Percentiles rank a stretch among this genome's conserved stretches.
These are phyloP conservation scores for Seriola quinqueradiata DNA, from an alignment of 2,113 vertebrate genomes.

Conservation along the genomic window DNA sequence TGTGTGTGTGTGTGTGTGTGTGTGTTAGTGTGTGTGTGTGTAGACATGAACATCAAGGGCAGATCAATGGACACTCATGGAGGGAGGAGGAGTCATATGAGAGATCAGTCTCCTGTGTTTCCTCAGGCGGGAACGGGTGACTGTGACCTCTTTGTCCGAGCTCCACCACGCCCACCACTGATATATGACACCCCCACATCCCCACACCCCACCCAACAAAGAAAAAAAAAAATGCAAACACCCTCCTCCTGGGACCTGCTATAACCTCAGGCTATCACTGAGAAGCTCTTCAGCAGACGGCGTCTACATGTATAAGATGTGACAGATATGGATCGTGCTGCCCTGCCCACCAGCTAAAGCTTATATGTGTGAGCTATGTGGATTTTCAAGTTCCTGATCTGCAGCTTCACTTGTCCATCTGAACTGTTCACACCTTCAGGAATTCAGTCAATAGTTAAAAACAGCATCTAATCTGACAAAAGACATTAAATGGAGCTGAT, in stretches of 20 bases:
- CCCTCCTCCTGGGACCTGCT: slow-evolving; percentile 13
- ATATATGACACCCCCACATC: slow-evolving; percentile 36
- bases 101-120: slow-evolving; percentile 33
- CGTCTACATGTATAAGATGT: neutral
- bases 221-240: neutral
- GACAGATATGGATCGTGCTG: neutral
- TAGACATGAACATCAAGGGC: slow-evolving; percentile 42
- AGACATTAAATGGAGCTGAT: too few species aligned
- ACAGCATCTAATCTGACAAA: neutral
- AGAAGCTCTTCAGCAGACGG: slow-evolving; percentile 2
- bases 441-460: slow-evolving; percentile 14
- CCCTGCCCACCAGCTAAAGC: neutral
- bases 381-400: slow-evolving; percentile 34
- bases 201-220: neutral
- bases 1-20: slow-evolving; percentile 2
- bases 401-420: neutral
- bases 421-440: neutral
- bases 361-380: neutral
- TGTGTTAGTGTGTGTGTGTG: neutral
- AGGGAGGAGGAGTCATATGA: slow-evolving; percentile 35
- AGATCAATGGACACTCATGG: slow-evolving; percentile 22
- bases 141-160: slow-evolving; percentile 64
- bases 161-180: slow-evolving; percentile 33
- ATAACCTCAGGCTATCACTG: slow-evolving; percentile 17
- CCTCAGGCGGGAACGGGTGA: slow-evolving; percentile 42